A percentile compares a stretch with the other conserved stretches of the same genome.
These are phyloP conservation scores for Drosophila yooni DNA, from an alignment of 2,888 invertebrate genomes.

Conservation along the genomic window DNA sequence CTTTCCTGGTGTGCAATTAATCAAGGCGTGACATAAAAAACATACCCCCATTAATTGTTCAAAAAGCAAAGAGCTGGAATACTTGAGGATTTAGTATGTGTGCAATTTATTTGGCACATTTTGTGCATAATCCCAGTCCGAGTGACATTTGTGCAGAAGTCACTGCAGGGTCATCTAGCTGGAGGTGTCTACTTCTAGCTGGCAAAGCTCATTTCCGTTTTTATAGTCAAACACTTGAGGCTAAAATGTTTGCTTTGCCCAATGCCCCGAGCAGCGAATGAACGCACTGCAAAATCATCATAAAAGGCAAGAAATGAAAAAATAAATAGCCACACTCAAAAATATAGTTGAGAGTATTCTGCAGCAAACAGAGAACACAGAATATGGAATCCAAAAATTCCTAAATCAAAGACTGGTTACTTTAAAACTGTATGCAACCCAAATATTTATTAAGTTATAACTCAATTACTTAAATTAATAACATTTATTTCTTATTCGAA, in stretches of 20 bases:
- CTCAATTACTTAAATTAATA: no score
- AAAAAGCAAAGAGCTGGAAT: constrained; percentile 2
- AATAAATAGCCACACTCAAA: constrained; percentile 58
- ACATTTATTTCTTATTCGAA: neutral
- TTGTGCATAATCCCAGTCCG: constrained; percentile 46
- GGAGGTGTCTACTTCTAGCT: constrained; percentile 23
- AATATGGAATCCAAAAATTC: neutral
- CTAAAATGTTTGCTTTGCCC: constrained; percentile 78
- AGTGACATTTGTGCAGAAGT: constrained; percentile 47
- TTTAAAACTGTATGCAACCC: neutral
- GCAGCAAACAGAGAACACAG: neutral
- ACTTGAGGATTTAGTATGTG: constrained; percentile 10
- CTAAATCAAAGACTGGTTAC: neutral
- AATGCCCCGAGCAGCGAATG: constrained; percentile 41
- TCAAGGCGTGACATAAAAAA: constrained; percentile 48
- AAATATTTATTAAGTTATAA: neutral
- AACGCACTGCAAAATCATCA: constrained; percentile 68
- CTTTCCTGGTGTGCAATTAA: constrained; percentile 47
- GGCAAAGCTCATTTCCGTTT: constrained; percentile 77
- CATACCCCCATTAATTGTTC: constrained; percentile 72
- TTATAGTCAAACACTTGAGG: constrained; percentile 80
- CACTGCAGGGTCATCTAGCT: constrained; percentile 18
- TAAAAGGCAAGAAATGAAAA: constrained; percentile 74
- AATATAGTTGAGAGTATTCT: neutral
- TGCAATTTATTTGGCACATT: constrained; percentile 70